Percentiles rank a stretch among this genome's conserved stretches.
phyloP scores from a whole-genome alignment of 2,888 invertebrate genomes.

The Heliconius aoede region DNA sequence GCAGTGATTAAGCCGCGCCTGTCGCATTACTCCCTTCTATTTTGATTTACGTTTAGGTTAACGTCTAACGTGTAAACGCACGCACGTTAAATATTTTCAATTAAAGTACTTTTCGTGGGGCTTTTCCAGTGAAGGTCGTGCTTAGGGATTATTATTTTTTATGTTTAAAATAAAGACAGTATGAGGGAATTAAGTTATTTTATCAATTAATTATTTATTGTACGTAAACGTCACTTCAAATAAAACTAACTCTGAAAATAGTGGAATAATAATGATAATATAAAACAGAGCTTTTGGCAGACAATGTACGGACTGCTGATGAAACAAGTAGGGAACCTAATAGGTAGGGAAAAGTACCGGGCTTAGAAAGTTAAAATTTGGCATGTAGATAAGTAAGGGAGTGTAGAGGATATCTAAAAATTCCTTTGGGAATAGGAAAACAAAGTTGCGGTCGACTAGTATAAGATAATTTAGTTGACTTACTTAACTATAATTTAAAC shows the following conservation, averaged over 20 bases:
- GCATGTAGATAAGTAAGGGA: too few species aligned
- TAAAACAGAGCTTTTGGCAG: too few species aligned
- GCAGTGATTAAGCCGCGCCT: slow-evolving; percentile 37
- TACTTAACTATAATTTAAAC: not conserved
- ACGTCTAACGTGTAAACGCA: slow-evolving; percentile 40
- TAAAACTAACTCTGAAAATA: too few species aligned
- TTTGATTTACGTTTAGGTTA: slow-evolving; percentile 44
- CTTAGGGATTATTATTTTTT: not conserved
- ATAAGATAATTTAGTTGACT: not conserved
- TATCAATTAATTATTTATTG: not conserved
- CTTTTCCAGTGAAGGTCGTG: slow-evolving; percentile 11
- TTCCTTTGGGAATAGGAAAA: too few species aligned
- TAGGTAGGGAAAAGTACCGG: too few species aligned
- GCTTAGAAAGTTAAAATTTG: too few species aligned
- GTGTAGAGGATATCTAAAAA: too few species aligned
- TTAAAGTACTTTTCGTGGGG: slow-evolving; percentile 33
- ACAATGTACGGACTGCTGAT: too few species aligned
- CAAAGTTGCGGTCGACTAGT: too few species aligned
- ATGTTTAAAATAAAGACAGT: not conserved
- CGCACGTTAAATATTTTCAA: slow-evolving; percentile 43
- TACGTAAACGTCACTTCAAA: too few species aligned
- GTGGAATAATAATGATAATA: too few species aligned
- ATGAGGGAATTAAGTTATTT: not conserved
- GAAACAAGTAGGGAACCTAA: too few species aligned
- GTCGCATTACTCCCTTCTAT: slow-evolving; percentile 45